Percentiles rank a stretch among this genome's conserved stretches.
Evolutionary conservation across 2,797 vertebrate genomes (phyloP).

Genomic region (Fistularia tabacaria): DNA sequence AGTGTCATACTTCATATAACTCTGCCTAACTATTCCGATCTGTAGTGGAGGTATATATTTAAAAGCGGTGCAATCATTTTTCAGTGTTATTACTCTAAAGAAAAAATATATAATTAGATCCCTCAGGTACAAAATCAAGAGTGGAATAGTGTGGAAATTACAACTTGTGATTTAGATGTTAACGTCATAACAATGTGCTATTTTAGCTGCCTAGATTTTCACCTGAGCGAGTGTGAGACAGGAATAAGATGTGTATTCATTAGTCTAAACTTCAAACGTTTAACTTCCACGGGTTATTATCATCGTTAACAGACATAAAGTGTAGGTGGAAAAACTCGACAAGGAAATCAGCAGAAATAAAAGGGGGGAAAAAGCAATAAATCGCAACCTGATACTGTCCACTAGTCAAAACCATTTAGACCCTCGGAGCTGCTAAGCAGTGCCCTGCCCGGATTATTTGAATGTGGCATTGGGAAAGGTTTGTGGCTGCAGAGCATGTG

Average conservation of each 20-base stretch:
- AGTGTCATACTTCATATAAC: neutral
- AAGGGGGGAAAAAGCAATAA: no score
- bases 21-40: constrained; percentile 7
- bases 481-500: no score
- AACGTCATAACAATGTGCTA: constrained; percentile 38
- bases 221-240: constrained; percentile 24
- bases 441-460: no score
- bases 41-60: neutral
- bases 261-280: neutral
- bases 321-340: no score
- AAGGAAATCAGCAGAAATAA: no score
- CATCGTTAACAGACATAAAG: no score
- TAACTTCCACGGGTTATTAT: no score
- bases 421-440: no score
- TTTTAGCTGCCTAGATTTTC: constrained; percentile 20
- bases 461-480: no score
- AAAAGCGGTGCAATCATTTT: constrained; percentile 15
- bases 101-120: constrained; percentile 28
- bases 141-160: constrained; percentile 14
- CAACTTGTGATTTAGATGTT: constrained; percentile 25
- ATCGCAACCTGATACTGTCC: no score
- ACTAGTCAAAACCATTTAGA: no score
- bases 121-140: constrained; percentile 18
- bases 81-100: constrained; percentile 23
- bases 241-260: constrained; percentile 13